Conservation (phyloP, 2,797 vertebrate species). For the Pogoniulus pusillus region DNA sequence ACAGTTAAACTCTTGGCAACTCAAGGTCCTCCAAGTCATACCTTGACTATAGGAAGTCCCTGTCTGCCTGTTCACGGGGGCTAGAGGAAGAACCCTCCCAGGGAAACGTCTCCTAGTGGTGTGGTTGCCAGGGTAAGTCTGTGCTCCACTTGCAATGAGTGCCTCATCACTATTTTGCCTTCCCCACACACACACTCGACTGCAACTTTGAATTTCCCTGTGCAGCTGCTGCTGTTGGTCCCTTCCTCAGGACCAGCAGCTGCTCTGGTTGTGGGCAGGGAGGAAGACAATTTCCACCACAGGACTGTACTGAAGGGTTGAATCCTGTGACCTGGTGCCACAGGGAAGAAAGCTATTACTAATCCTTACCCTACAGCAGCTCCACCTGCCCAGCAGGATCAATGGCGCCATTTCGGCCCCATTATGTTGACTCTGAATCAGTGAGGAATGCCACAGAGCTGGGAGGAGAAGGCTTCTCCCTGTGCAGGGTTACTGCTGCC, state of each 20-base stretch:
- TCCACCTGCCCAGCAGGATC: slow-evolving; percentile 56
- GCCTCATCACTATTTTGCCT: not conserved
- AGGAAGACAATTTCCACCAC: not conserved
- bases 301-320: not conserved
- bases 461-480: slow-evolving; percentile 47
- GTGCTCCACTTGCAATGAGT: not conserved
- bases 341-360: slow-evolving; percentile 27
- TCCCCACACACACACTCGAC: not conserved
- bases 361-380: not conserved
- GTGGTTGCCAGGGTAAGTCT: not conserved
- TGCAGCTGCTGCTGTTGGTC: not conserved
- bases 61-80: not conserved
- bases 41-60: not conserved
- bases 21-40: not conserved
- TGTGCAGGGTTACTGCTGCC: not conserved
- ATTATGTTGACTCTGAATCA: slow-evolving; percentile 61
- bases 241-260: not conserved
- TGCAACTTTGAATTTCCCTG: not conserved
- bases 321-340: slow-evolving; percentile 12
- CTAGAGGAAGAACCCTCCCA: not conserved
- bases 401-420: slow-evolving; percentile 47
- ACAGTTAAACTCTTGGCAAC: not conserved
- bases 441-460: slow-evolving; percentile 5
- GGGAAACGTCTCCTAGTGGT: not conserved
- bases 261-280: not conserved